A percentile compares a stretch with the other conserved stretches of the same genome.
These are phyloP conservation scores for Pheucticus melanocephalus DNA, from an alignment of 2,113 vertebrate genomes.

Conservation along the genomic window DNA sequence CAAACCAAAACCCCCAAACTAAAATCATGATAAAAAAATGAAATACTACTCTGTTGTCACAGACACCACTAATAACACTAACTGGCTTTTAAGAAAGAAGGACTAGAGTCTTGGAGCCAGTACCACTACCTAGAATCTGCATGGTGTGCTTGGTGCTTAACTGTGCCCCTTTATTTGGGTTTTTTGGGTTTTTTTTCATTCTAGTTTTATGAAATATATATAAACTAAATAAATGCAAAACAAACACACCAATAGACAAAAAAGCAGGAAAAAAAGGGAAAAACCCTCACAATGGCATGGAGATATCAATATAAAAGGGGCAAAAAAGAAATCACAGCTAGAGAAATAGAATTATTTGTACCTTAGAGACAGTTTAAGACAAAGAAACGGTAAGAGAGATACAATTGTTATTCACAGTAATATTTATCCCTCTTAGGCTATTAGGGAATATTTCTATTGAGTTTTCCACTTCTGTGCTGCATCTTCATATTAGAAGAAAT, in stretches of 20 bases:
- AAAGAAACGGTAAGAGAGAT: not conserved
- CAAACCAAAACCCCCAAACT: accelerated
- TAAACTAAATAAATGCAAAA: not conserved
- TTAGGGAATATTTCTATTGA: not conserved
- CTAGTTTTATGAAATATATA: not conserved
- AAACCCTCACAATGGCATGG: accelerated
- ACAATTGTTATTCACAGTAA: not conserved
- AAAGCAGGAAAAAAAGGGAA: accelerated
- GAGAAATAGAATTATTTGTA: not conserved
- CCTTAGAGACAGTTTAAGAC: not conserved
- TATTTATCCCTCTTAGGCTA: not conserved
- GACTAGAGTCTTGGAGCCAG: not conserved
- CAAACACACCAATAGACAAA: not conserved
- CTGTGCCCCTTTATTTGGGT: accelerated
- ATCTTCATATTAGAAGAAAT: not conserved
- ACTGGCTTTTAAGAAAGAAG: not conserved
- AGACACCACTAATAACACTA: not conserved
- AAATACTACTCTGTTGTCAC: not conserved
- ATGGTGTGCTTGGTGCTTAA: not conserved
- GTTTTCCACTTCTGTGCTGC: not conserved
- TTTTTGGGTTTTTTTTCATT: accelerated
- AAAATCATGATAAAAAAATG: not conserved
- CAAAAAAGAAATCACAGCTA: not conserved
- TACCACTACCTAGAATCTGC: not conserved
- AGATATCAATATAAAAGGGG: not conserved